A percentile compares a stretch with the other conserved stretches of the same genome.
Conservation (phyloP, 2,888 invertebrate species). For the Criorhina ranunculi region DNA sequence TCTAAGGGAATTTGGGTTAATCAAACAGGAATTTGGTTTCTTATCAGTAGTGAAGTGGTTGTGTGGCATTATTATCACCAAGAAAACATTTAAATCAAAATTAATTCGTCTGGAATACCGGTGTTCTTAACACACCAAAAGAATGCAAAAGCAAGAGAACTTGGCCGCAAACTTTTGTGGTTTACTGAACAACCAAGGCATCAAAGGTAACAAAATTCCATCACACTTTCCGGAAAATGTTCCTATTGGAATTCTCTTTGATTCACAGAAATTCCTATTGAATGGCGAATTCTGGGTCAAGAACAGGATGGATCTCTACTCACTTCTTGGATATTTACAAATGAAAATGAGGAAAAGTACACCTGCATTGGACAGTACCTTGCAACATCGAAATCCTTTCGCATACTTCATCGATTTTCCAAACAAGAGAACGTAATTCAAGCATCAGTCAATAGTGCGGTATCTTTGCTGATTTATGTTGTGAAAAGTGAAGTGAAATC, state of each 20-base stretch:
- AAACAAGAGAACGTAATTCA: constrained; percentile 90
- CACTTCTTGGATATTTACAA: constrained; percentile 88
- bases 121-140: constrained; percentile 7
- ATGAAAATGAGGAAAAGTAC: constrained; percentile 80
- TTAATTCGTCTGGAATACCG: not conserved
- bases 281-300: constrained; percentile 93
- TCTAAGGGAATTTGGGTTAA: constrained; percentile 35
- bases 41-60: constrained; percentile 35
- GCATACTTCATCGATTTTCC: constrained; percentile 87
- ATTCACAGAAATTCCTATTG: constrained; percentile 87
- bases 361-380: constrained; percentile 87
- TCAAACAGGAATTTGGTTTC: constrained; percentile 29
- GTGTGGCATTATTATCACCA: constrained; percentile 24
- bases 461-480: constrained; percentile 89
- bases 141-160: constrained; percentile 84
- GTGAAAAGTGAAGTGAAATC: constrained; percentile 85
- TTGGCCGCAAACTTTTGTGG: constrained; percentile 84
- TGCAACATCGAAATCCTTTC: constrained; percentile 86
- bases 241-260: not conserved
- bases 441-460: constrained; percentile 90
- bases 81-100: not conserved
- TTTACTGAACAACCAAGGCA: constrained; percentile 82
- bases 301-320: constrained; percentile 91
- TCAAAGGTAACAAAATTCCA: constrained; percentile 80
- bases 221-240: not conserved